phyloP scores from a whole-genome alignment of 2,113 vertebrate species.

The Saguinus imperator region DNA sequence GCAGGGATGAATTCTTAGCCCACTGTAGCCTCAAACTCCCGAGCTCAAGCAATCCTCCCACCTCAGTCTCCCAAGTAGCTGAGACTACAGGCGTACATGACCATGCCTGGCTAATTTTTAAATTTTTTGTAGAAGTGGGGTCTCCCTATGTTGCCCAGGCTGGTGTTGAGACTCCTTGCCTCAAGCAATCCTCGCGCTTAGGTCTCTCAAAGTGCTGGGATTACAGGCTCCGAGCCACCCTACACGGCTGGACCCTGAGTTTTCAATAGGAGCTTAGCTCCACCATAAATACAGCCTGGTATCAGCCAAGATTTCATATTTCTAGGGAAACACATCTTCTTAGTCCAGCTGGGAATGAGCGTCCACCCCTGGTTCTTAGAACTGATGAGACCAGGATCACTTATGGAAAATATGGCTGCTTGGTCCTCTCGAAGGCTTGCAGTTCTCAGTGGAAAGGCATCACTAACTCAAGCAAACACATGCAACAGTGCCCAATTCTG shows the following conservation, averaged over 20 bases:
- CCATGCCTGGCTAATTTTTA: not conserved
- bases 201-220: not conserved
- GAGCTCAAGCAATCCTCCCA: not conserved
- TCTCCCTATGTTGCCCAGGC: not conserved
- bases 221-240: not conserved
- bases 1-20: too few relatives aligned
- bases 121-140: not conserved
- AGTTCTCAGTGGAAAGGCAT: not conserved
- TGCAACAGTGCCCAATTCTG: not conserved
- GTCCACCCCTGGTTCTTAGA: not conserved
- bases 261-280: not conserved
- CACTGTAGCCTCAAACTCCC: not conserved
- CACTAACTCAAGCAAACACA: not conserved
- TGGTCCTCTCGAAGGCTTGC: not conserved
- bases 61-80: not conserved
- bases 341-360: not conserved
- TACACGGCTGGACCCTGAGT: not conserved
- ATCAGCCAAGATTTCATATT: not conserved
- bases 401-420: not conserved
- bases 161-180: not conserved
- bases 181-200: not conserved
- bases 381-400: not conserved
- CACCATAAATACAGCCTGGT: not conserved
- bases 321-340: not conserved
- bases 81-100: not conserved